Evolutionary conservation across 2,113 vertebrate species (phyloP).

Genomic region (Pavo muticus): DNA sequence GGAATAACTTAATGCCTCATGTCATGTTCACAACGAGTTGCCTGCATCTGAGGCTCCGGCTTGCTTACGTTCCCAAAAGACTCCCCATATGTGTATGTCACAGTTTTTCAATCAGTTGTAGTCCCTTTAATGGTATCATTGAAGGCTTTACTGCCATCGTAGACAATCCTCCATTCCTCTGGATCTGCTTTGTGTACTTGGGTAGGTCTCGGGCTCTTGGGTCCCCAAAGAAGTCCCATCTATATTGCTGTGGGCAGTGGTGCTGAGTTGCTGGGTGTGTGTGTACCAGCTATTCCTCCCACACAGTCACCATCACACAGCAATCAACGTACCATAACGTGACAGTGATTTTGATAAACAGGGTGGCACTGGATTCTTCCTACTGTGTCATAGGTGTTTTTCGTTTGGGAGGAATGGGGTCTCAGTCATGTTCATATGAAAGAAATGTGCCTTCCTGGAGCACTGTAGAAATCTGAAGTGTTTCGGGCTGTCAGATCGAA

Average conservation of each 20-base stretch:
- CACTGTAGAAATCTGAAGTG: background rate
- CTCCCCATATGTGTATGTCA: background rate
- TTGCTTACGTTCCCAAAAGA: background rate
- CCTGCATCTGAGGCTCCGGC: background rate
- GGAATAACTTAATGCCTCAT: background rate
- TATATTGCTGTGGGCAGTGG: background rate
- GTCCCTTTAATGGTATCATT: background rate
- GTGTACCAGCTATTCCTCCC: background rate
- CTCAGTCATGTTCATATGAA: background rate
- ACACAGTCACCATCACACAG: background rate
- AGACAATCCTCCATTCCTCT: background rate
- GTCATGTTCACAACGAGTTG: background rate
- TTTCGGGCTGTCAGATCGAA: background rate
- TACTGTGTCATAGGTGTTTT: constrained; percentile 25
- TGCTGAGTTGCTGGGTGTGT: constrained; percentile 25
- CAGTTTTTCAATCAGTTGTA: background rate
- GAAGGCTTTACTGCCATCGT: background rate
- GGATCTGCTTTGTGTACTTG: background rate
- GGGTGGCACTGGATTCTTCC: constrained; percentile 30
- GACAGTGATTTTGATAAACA: constrained; percentile 22
- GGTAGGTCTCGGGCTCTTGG: background rate
- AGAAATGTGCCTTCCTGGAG: background rate
- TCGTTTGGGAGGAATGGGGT: background rate
- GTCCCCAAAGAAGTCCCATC: background rate
- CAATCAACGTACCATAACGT: background rate